Evolutionary conservation across 30 jellyfish, hydroid and myxozoan species (phyloP).

Genomic region (Kudoa iwatai): DNA sequence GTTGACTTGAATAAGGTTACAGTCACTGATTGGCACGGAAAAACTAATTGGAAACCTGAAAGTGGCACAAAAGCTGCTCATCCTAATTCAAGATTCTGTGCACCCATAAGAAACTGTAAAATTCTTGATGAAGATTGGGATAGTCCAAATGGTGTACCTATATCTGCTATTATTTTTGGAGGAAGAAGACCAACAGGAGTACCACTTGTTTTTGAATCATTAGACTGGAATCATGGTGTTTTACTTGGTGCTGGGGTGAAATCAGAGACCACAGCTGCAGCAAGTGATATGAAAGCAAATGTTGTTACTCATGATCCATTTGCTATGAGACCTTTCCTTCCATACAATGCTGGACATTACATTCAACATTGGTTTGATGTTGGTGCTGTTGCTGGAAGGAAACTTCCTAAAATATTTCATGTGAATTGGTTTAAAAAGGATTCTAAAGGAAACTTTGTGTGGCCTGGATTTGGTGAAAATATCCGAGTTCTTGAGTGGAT

Average conservation of each 20-base stretch:
- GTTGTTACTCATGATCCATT: conserved; percentile 83
- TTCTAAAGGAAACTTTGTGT: conserved; percentile 28
- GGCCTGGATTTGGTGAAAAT: conserved; percentile 97
- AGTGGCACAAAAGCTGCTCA: conserved; percentile 57
- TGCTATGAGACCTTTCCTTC: conserved; percentile 96
- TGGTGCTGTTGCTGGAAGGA: conserved; percentile 20
- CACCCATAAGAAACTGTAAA: conserved; percentile 60
- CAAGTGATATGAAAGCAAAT: conserved; percentile 31
- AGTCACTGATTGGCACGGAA: conserved; percentile 60
- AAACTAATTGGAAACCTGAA: conserved; percentile 44
- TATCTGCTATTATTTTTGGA: conserved; percentile 56
- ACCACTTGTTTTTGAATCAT: conserved; percentile 46
- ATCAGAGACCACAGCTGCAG: conserved; percentile 89
- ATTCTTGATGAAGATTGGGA: conserved; percentile 77
- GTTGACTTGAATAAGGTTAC: conserved; percentile 11
- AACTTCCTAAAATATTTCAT: conserved; percentile 53
- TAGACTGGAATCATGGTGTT: conserved; percentile 92
- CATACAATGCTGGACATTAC: conserved; percentile 88
- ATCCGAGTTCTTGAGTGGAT: conserved; percentile 48
- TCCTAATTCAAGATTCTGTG: conserved; percentile 90
- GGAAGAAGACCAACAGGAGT: conserved; percentile 96
- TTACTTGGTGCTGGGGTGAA: conserved; percentile 56
- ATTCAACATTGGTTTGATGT: conserved; percentile 60
- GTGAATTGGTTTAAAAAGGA: conserved; percentile 81
- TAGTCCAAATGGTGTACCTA: conserved; percentile 72